phyloP scores from a whole-genome alignment of 2,888 invertebrate genomes.

The Brachynemurus nebulosus region DNA sequence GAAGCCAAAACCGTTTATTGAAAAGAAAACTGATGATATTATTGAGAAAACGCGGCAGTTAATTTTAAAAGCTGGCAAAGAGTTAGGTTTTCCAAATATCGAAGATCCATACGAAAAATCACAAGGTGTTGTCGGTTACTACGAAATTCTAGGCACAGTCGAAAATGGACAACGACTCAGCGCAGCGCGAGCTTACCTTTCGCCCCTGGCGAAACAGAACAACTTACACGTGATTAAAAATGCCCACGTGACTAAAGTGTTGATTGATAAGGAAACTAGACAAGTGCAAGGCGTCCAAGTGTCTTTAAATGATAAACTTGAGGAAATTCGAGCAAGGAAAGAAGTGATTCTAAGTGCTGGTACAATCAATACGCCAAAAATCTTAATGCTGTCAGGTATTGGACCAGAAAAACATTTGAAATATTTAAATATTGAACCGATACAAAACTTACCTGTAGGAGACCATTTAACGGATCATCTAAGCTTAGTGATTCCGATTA shows the following conservation, averaged over 20 bases:
- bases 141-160: slow-evolving; percentile 22
- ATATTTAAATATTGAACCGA: slow-evolving; percentile 55
- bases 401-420: slow-evolving; percentile 64
- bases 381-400: slow-evolving; percentile 83
- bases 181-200: slow-evolving; percentile 30
- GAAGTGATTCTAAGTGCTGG: slow-evolving; percentile 78
- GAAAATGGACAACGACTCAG: slow-evolving; percentile 29
- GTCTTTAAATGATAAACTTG: no score
- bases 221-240: slow-evolving; percentile 46
- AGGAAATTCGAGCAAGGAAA: no score
- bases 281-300: no score
- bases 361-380: slow-evolving; percentile 74
- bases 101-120: slow-evolving; percentile 20
- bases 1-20: slow-evolving; percentile 35
- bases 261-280: no score
- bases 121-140: slow-evolving; percentile 21
- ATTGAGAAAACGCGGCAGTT: slow-evolving; percentile 26
- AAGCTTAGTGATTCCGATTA: slow-evolving; percentile 71
- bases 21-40: slow-evolving; percentile 30
- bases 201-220: slow-evolving; percentile 32
- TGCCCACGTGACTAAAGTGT: slow-evolving; percentile 40
- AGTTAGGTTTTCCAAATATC: slow-evolving; percentile 29
- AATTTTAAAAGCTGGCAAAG: slow-evolving; percentile 32
- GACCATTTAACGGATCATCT: slow-evolving; percentile 81
- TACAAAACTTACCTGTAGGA: slow-evolving; percentile 65